Conservation (phyloP, 2,888 invertebrate species). For the Hofmannophila pseudospretella region DNA sequence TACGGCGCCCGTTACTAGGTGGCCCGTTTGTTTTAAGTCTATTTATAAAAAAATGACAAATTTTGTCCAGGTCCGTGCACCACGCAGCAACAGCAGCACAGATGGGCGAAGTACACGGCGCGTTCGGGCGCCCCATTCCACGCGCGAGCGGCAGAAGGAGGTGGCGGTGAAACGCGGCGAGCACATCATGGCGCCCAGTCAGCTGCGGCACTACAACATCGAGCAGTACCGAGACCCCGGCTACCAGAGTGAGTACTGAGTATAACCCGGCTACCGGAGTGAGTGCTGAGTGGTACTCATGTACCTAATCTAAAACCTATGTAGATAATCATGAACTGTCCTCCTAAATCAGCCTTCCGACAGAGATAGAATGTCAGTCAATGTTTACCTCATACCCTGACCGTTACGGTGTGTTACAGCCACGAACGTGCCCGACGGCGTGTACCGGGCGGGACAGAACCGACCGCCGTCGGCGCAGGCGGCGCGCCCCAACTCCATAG, state of each 20-base stretch:
- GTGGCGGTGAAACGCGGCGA: slow-evolving; percentile 92
- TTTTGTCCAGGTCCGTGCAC: slow-evolving; percentile 67
- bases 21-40: no score
- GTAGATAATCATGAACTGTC: no score
- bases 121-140: slow-evolving; percentile 91
- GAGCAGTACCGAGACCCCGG: slow-evolving; percentile 44
- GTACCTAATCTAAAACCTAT: no score
- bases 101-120: slow-evolving; percentile 72
- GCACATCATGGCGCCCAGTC: slow-evolving; percentile 78
- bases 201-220: slow-evolving; percentile 56
- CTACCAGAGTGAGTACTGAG: slow-evolving; percentile 56
- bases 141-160: slow-evolving; percentile 90
- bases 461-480: slow-evolving; percentile 75
- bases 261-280: no score
- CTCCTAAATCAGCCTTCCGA: no score
- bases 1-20: no score
- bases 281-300: no score
- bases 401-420: slow-evolving; percentile 4
- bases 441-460: slow-evolving; percentile 49
- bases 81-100: slow-evolving; percentile 64
- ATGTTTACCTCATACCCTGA: no score
- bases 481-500: slow-evolving; percentile 91
- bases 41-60: no score
- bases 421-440: slow-evolving; percentile 62
- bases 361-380: no score